Conservation (phyloP, 2,797 vertebrate genomes). For the Heteromormyrus szaboi region DNA sequence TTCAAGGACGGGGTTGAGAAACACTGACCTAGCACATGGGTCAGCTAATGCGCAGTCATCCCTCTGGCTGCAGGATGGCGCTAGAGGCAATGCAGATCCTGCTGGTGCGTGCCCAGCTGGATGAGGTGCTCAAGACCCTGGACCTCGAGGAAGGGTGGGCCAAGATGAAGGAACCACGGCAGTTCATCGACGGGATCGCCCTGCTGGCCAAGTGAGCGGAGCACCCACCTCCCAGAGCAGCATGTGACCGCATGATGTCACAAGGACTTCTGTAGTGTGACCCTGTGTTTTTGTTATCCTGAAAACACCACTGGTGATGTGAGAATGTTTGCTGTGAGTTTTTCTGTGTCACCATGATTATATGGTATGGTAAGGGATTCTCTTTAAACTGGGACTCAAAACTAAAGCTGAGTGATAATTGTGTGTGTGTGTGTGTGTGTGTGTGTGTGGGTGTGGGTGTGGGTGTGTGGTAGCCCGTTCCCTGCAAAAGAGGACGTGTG, state of each 20-base stretch:
- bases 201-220: constrained; percentile 65
- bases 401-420: neutral
- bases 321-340: neutral
- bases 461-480: neutral
- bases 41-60: neutral
- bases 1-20: neutral
- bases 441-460: too few relatives aligned
- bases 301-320: neutral
- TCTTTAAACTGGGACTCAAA: neutral
- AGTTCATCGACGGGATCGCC: constrained; percentile 68
- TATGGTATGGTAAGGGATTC: neutral
- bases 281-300: neutral
- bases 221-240: neutral
- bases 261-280: neutral
- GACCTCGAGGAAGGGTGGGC: constrained; percentile 73
- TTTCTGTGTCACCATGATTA: neutral
- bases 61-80: constrained; percentile 59
- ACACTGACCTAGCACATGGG: neutral
- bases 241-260: neutral
- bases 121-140: constrained; percentile 64
- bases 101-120: constrained; percentile 67
- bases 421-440: neutral
- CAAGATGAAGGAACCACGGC: constrained; percentile 59
- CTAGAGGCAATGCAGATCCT: constrained; percentile 70
- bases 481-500: neutral